phyloP scores from a whole-genome alignment of 2,797 vertebrate species.

The Heterohyrax brucei region DNA sequence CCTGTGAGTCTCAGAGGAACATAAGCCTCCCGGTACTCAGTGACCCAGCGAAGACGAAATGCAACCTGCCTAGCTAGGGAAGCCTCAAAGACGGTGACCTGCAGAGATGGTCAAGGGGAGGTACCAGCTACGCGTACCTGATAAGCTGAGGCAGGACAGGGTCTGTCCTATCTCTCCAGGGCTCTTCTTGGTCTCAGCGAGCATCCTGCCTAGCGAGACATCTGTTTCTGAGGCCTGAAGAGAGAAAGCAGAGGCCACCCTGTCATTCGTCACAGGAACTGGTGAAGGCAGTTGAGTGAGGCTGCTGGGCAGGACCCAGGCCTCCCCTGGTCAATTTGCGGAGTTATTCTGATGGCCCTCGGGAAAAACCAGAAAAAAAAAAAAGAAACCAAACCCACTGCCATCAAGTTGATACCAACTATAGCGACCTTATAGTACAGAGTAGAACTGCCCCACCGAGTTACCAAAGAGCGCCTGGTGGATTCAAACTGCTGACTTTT shows the following conservation, averaged over 20 bases:
- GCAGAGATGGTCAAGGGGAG: neutral
- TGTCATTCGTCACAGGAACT: neutral
- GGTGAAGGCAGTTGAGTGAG: neutral
- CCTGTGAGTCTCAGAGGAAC: neutral
- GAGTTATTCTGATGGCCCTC: neutral
- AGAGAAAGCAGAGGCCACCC: neutral
- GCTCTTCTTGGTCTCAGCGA: slow-evolving; percentile 71
- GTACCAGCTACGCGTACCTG: slow-evolving; percentile 88
- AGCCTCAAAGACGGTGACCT: neutral
- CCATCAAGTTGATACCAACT: too few relatives aligned
- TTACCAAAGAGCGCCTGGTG: too few relatives aligned
- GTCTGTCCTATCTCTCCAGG: slow-evolving; percentile 84
- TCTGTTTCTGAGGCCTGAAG: slow-evolving; percentile 91
- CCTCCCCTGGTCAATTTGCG: neutral
- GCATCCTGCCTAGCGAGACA: slow-evolving; percentile 88
- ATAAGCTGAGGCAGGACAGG: slow-evolving; percentile 93
- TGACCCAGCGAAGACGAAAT: neutral
- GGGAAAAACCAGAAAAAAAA: neutral
- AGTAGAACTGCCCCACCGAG: too few relatives aligned
- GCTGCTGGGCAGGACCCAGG: neutral
- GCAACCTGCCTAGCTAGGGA: neutral
- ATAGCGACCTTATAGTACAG: too few relatives aligned
- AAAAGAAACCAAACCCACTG: too few relatives aligned
- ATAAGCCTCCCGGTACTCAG: neutral
- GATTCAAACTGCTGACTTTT: too few relatives aligned